Percentiles rank a stretch among this genome's conserved stretches.
phyloP scores from a whole-genome alignment of 2,888 invertebrate species.

The Alloscopus bannaensis region DNA sequence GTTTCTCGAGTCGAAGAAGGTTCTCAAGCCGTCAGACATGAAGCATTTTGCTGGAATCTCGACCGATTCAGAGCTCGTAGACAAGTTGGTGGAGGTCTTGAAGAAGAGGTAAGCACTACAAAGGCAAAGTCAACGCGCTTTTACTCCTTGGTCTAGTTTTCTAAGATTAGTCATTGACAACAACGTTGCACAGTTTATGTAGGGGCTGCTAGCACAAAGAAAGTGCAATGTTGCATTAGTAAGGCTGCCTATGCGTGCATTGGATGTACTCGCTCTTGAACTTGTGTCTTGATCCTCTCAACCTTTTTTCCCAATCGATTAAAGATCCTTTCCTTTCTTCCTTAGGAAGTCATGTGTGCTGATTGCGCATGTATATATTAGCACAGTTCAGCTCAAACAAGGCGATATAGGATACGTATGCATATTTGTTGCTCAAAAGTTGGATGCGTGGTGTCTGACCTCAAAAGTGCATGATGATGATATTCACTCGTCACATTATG shows the following conservation, averaged over 20 bases:
- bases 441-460: conserved; percentile 46
- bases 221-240: too few relatives aligned
- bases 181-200: too few relatives aligned
- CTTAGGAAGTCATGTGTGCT: conserved; percentile 43
- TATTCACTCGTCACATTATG: background rate
- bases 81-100: conserved; percentile 59
- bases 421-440: conserved; percentile 7
- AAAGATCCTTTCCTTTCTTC: too few relatives aligned
- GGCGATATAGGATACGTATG: too few relatives aligned
- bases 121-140: background rate
- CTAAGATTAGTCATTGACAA: too few relatives aligned
- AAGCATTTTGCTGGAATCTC: conserved; percentile 63
- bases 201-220: too few relatives aligned
- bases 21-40: conserved; percentile 57
- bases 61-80: conserved; percentile 58
- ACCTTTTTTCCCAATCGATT: background rate
- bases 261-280: conserved; percentile 3
- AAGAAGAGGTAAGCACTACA: conserved; percentile 58
- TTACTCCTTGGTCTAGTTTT: too few relatives aligned
- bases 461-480: conserved; percentile 35
- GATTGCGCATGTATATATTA: too few relatives aligned
- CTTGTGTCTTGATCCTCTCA: background rate
- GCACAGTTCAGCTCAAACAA: too few relatives aligned
- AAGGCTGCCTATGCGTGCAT: too few relatives aligned
- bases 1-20: conserved; percentile 54